Percentiles rank a stretch among this genome's conserved stretches.
These are phyloP conservation scores for Drosophila pseudotalamancana DNA, from an alignment of 2,888 invertebrate genomes.

Conservation along the genomic window DNA sequence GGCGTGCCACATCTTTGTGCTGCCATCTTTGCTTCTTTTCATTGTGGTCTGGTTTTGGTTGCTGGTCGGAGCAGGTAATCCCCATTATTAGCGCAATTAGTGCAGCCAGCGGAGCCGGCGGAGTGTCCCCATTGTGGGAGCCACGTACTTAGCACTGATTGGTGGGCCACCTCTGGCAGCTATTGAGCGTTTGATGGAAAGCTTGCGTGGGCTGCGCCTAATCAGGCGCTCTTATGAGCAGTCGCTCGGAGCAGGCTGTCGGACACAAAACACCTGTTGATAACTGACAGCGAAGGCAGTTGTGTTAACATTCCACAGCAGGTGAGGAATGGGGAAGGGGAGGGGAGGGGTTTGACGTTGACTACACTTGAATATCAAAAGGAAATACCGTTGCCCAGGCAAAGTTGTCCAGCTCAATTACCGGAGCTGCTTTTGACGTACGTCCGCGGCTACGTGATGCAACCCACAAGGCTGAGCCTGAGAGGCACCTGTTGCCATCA, in stretches of 20 bases:
- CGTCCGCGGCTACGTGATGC: slow-evolving; percentile 62
- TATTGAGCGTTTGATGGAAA: slow-evolving; percentile 54
- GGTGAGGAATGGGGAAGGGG: too few relatives aligned
- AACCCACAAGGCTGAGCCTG: slow-evolving; percentile 41
- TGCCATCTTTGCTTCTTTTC: slow-evolving; percentile 17
- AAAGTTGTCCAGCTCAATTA: slow-evolving; percentile 54
- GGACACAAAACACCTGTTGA: slow-evolving; percentile 31
- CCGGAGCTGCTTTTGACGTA: slow-evolving; percentile 48
- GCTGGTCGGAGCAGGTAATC: slow-evolving; percentile 57
- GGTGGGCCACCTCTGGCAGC: slow-evolving; percentile 31
- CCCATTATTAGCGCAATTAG: slow-evolving; percentile 79
- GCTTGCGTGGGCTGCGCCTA: slow-evolving; percentile 56
- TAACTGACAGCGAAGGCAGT: slow-evolving; percentile 6
- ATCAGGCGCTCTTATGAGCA: slow-evolving; percentile 41
- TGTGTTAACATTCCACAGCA: slow-evolving; percentile 36
- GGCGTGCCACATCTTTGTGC: slow-evolving; percentile 47
- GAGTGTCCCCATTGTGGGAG: slow-evolving; percentile 58
- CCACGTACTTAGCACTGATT: slow-evolving; percentile 74
- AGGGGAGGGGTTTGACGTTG: slow-evolving; percentile 7
- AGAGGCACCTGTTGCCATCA: slow-evolving; percentile 68
- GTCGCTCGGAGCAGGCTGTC: neutral
- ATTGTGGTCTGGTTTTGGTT: slow-evolving; percentile 22
- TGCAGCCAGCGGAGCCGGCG: slow-evolving; percentile 33
- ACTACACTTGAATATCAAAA: slow-evolving; percentile 66
- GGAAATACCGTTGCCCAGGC: slow-evolving; percentile 41